Conservation (phyloP, 2,888 invertebrate genomes). For the Leptinotarsa tumamoca region DNA sequence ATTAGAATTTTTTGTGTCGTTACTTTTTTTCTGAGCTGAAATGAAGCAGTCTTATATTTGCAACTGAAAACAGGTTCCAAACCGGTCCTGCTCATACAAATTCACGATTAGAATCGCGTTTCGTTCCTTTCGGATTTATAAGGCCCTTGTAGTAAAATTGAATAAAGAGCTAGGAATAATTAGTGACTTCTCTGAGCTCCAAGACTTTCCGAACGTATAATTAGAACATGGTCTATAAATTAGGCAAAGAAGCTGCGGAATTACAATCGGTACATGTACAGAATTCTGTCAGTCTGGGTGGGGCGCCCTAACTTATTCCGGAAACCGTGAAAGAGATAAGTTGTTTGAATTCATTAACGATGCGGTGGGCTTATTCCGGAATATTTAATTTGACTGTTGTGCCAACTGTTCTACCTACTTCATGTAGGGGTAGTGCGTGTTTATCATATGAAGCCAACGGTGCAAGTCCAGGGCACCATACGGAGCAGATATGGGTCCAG, state of each 20-base stretch:
- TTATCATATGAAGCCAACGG: neutral
- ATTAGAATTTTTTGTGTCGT: too few relatives aligned
- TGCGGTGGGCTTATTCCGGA: constrained; percentile 47
- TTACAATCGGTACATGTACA: constrained; percentile 59
- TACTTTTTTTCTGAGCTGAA: too few relatives aligned
- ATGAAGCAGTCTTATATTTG: too few relatives aligned
- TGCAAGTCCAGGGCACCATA: neutral
- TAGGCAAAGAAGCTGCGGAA: constrained; percentile 58
- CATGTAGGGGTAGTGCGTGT: constrained; percentile 25
- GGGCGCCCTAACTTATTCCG: constrained; percentile 39
- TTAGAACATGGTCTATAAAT: constrained; percentile 62
- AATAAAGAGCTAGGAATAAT: constrained; percentile 60
- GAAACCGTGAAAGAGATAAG: constrained; percentile 27
- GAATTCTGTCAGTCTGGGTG: constrained; percentile 56
- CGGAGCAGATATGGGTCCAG: neutral
- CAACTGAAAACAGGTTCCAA: neutral
- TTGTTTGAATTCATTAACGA: constrained; percentile 47
- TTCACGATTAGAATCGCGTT: constrained; percentile 16
- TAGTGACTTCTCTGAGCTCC: constrained; percentile 58
- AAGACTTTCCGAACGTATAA: constrained; percentile 59
- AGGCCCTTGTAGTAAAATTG: constrained; percentile 56
- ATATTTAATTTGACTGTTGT: constrained; percentile 48
- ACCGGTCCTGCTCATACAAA: constrained; percentile 6
- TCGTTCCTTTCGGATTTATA: constrained; percentile 49
- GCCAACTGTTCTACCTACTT: constrained; percentile 39